Percentiles rank a stretch among this genome's conserved stretches.
phyloP scores from a whole-genome alignment of 2,113 vertebrate species.

The Microtus pennsylvanicus region DNA sequence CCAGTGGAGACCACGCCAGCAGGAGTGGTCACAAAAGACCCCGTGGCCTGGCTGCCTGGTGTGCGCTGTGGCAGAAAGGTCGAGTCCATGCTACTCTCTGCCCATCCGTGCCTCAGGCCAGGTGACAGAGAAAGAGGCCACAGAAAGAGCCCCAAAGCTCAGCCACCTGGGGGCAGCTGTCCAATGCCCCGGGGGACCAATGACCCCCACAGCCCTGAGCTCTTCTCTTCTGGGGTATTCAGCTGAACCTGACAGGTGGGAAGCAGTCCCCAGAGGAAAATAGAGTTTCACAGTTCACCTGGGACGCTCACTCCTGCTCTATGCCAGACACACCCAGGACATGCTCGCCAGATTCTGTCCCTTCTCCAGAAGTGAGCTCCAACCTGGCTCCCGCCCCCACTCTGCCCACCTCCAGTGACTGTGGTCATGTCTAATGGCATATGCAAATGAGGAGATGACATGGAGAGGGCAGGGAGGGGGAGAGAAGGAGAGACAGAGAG shows the following conservation, averaged over 20 bases:
- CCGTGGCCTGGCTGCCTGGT: background rate
- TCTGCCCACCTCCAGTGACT: conserved; percentile 65
- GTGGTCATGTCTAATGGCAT: conserved; percentile 67
- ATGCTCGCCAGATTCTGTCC: conserved; percentile 51
- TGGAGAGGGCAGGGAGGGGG: conserved; percentile 61
- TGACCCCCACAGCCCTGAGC: background rate
- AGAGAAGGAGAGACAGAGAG: conserved; percentile 53
- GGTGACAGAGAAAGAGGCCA: background rate
- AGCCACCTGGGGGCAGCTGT: background rate
- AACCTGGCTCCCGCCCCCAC: background rate
- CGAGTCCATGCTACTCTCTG: background rate
- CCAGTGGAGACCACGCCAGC: background rate
- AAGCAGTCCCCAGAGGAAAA: background rate
- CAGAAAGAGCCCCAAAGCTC: background rate
- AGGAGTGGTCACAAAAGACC: conserved; percentile 4
- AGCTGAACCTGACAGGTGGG: background rate
- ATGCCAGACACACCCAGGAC: background rate
- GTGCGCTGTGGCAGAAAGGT: background rate
- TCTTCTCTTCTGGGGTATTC: background rate
- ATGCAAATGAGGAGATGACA: conserved; percentile 72
- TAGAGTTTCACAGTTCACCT: background rate
- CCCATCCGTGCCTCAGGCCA: background rate
- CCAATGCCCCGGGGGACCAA: background rate
- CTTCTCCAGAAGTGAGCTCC: background rate
- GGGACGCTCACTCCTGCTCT: background rate